Evolutionary conservation across 2,113 vertebrate species (phyloP).

Genomic region (Sinocyclocheilus grahami): DNA sequence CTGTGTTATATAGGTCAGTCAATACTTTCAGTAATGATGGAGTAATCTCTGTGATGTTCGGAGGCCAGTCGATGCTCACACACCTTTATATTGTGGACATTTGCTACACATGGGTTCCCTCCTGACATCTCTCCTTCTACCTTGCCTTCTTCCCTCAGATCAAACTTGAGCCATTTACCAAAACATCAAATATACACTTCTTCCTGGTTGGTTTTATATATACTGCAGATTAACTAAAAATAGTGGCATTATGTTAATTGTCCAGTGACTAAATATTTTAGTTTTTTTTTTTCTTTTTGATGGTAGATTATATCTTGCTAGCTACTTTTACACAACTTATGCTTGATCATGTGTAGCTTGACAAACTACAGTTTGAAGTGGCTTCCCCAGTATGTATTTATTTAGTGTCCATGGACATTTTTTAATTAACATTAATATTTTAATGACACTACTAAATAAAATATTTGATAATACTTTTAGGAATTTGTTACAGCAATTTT

Average conservation of each 20-base stretch:
- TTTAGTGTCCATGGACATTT: too few species aligned
- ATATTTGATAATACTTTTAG: not conserved
- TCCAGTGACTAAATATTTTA: not conserved
- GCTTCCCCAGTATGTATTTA: not conserved
- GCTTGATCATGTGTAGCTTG: not conserved
- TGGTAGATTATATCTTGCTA: too few species aligned
- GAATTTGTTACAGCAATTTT: not conserved
- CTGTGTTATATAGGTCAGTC: slow-evolving; percentile 61
- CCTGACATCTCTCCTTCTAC: not conserved
- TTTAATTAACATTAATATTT: not conserved
- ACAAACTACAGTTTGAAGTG: not conserved
- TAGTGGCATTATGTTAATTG: not conserved
- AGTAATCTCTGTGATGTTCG: slow-evolving; percentile 53
- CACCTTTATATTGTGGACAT: slow-evolving; percentile 43
- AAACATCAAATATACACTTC: not conserved
- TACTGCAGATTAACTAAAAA: not conserved
- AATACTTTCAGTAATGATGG: slow-evolving; percentile 58
- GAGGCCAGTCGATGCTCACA: slow-evolving; percentile 45
- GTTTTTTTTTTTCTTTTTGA: not conserved
- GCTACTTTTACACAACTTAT: too few species aligned
- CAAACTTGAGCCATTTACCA: not conserved
- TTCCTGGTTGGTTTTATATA: slow-evolving; percentile 7
- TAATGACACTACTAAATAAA: not conserved
- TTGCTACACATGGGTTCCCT: slow-evolving; percentile 37
- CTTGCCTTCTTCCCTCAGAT: not conserved